phyloP scores from a whole-genome alignment of 2,797 vertebrate genomes.

The Oryzias sinensis region DNA sequence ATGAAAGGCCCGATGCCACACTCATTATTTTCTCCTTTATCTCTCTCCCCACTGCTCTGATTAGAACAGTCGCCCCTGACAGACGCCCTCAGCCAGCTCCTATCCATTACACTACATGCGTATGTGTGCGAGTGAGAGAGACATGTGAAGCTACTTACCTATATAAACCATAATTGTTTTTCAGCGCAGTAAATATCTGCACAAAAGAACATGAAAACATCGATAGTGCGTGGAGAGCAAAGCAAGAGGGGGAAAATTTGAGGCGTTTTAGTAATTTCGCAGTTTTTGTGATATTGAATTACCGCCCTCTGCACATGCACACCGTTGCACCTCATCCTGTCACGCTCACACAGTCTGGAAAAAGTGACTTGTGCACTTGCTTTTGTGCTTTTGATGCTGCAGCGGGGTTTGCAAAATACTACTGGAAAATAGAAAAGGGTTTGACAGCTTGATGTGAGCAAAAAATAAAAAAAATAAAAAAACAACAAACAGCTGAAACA shows the following conservation, averaged over 20 bases:
- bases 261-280: slow-evolving; percentile 28
- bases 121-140: slow-evolving; percentile 45
- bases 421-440: not conserved
- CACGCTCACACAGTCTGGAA: slow-evolving; percentile 19
- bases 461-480: not conserved
- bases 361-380: slow-evolving; percentile 24
- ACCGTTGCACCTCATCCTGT: not conserved
- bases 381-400: slow-evolving; percentile 34
- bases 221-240: slow-evolving; percentile 29
- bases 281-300: slow-evolving; percentile 27
- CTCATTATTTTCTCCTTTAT: slow-evolving; percentile 88
- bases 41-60: slow-evolving; percentile 83
- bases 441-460: not conserved
- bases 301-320: slow-evolving; percentile 13
- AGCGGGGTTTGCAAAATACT: slow-evolving; percentile 1
- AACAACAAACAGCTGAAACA: slow-evolving; percentile 1
- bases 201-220: slow-evolving; percentile 36
- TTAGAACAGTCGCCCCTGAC: slow-evolving; percentile 86
- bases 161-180: slow-evolving; percentile 66
- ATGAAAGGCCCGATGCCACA: slow-evolving; percentile 81
- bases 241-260: slow-evolving; percentile 18
- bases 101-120: slow-evolving; percentile 92
- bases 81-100: slow-evolving; percentile 85
- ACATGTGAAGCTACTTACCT: slow-evolving; percentile 54
- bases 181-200: slow-evolving; percentile 51